These are phyloP conservation scores for Leptopterna dolabrata DNA, from an alignment of 2,888 invertebrate genomes.

Conservation along the genomic window DNA sequence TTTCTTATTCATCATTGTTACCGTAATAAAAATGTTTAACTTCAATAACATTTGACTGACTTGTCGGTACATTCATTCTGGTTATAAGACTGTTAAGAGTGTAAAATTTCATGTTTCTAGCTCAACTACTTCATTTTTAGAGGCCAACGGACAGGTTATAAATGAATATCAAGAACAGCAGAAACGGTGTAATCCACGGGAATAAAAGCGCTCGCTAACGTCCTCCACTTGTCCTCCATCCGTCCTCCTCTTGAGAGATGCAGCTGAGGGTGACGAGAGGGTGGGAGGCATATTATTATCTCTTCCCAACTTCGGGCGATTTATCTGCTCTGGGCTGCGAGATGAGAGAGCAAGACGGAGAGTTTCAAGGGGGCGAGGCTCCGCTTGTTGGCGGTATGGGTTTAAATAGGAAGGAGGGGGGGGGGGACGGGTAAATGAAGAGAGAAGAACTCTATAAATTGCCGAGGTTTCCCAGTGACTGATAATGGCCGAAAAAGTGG, in stretches of 20 bases:
- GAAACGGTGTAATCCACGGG: not conserved
- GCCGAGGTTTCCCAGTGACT: conserved; percentile 40
- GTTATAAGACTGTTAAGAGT: no score
- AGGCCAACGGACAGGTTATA: not conserved
- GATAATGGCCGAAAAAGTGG: conserved; percentile 46
- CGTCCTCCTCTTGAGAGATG: no score
- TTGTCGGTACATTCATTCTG: no score
- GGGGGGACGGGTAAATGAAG: conserved; percentile 35
- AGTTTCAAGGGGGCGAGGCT: not conserved
- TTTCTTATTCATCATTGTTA: no score
- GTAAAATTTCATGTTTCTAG: no score
- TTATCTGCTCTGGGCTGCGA: not conserved
- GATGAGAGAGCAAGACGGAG: not conserved
- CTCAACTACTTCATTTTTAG: no score
- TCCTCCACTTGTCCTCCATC: no score
- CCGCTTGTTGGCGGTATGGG: not conserved
- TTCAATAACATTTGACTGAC: no score
- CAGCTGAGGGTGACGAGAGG: no score
- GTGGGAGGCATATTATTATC: no score
- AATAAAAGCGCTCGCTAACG: not conserved
- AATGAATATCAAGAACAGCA: not conserved
- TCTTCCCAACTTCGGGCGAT: not conserved
- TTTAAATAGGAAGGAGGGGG: not conserved
- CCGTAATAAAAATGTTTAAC: no score
- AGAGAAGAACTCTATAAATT: conserved; percentile 54